Evolutionary conservation across 2,888 invertebrate genomes (phyloP), one percentile per base, ranked within the genome.

Genomic region (Plusia festucae): DNA sequence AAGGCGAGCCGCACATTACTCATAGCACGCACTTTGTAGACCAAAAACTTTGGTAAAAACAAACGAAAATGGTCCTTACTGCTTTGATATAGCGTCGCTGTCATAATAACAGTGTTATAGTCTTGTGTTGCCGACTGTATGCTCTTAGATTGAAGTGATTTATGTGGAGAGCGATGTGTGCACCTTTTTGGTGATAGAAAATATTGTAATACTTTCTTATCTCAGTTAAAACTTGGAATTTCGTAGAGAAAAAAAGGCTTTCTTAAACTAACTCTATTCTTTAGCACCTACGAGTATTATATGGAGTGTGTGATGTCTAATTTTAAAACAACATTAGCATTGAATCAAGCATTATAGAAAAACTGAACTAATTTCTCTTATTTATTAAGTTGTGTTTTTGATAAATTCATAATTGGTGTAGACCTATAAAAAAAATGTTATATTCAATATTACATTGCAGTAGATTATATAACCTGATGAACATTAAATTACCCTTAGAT

Each of bases 81-180:
- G 5, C 40, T 0, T n/a, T 40, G n/a, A 40, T 0, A 40, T 40
- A 40, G 40, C 5, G 40, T n/a, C n/a, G 4, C 6, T 15, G 40
- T 40, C n/a, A n/a, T n/a, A n/a, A n/a, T n/a, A 1, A n/a, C 40
- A 40, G 40, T 15, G 40, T 40, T 40, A n/a, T 40, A 4, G n/a
- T n/a, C 40, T 6, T 40, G 40, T 40, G 40, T 40, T n/a, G 40
- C n/a, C n/a, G n/a, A 40, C 40, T 40, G 40, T 56, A 66, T 53
- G 44, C 57, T 32, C 68, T 69, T 70, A 76, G 77, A 74, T 78
- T 74, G 76, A 18, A 65, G 40, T 63, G 60, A 75, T 77, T 81
- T 79, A 81, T 81, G 72, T 34, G 18, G 46, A 30, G 44, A n/a
- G n/a, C 32, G n/a, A 62, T 60, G 71, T 70, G 53, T 52, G 32